These are phyloP conservation scores for Boloria euphrosyne DNA, from an alignment of 2,888 invertebrate species.

Conservation along the genomic window DNA sequence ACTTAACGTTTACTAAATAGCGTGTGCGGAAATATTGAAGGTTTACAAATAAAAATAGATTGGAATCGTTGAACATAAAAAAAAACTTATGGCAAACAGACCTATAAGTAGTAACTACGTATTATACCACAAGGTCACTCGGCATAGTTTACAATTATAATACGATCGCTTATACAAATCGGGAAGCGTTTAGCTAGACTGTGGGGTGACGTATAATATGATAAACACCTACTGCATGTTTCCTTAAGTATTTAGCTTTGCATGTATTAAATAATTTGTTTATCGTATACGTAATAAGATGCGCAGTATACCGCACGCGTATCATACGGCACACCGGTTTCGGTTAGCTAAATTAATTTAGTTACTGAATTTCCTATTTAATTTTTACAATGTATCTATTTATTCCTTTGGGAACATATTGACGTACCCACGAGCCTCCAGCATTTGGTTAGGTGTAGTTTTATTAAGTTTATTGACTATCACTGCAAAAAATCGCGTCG, in stretches of 20 bases:
- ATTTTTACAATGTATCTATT: too few species aligned
- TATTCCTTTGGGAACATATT: too few species aligned
- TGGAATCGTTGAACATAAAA: conserved; percentile 26
- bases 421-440: too few species aligned
- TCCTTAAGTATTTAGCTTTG: conserved; percentile 8
- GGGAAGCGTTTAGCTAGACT: conserved; percentile 59
- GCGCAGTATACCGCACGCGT: background rate
- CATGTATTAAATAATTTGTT: background rate
- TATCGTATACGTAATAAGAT: background rate
- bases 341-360: too few species aligned
- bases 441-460: too few species aligned
- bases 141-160: conserved; percentile 43
- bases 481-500: too few species aligned
- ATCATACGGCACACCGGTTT: too few species aligned
- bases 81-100: conserved; percentile 29
- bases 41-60: conserved; percentile 31
- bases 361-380: too few species aligned
- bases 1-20: conserved; percentile 3
- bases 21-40: conserved; percentile 27
- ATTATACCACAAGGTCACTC: conserved; percentile 56
- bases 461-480: too few species aligned
- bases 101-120: conserved; percentile 31
- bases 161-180: conserved; percentile 63
- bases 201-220: conserved; percentile 52
- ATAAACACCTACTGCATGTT: conserved; percentile 36